A percentile compares a stretch with the other conserved stretches of the same genome.
These are phyloP conservation scores for Spodoptera exigua DNA, from an alignment of 2,888 invertebrate species.

Conservation along the genomic window DNA sequence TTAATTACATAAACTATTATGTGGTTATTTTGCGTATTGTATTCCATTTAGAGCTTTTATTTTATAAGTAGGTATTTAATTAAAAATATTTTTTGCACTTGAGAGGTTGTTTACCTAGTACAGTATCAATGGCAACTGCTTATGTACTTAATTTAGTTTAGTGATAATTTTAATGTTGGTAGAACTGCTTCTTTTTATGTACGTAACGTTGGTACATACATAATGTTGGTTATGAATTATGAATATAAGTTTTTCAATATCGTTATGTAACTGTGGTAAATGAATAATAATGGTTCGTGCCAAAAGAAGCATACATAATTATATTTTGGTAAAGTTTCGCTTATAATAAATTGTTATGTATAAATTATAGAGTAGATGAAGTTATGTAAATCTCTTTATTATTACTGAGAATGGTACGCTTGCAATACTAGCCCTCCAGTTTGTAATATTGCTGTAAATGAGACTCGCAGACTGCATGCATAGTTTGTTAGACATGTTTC, in stretches of 20 bases:
- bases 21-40: conserved; percentile 31
- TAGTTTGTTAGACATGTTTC: conserved; percentile 14
- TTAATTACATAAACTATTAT: conserved; percentile 18
- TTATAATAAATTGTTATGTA: conserved; percentile 33
- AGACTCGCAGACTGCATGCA: background rate
- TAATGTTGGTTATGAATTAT: conserved; percentile 25
- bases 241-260: conserved; percentile 28
- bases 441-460: conserved; percentile 34
- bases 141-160: conserved; percentile 53
- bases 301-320: conserved; percentile 54
- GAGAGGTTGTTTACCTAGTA: conserved; percentile 40
- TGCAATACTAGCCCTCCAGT: conserved; percentile 38
- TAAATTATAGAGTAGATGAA: conserved; percentile 21
- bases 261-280: conserved; percentile 20
- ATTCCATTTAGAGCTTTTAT: conserved; percentile 26
- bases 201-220: conserved; percentile 24
- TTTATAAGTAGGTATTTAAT: conserved; percentile 29
- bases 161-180: conserved; percentile 20
- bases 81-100: conserved; percentile 36
- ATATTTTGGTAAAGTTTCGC: conserved; percentile 50
- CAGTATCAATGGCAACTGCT: conserved; percentile 45
- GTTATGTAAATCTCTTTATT: conserved; percentile 19
- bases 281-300: conserved; percentile 53
- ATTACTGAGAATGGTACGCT: conserved; percentile 15
- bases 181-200: conserved; percentile 33